A percentile compares a stretch with the other conserved stretches of the same genome.
Evolutionary conservation across 2,797 vertebrate species (phyloP).

Genomic region (Chelmon rostratus): DNA sequence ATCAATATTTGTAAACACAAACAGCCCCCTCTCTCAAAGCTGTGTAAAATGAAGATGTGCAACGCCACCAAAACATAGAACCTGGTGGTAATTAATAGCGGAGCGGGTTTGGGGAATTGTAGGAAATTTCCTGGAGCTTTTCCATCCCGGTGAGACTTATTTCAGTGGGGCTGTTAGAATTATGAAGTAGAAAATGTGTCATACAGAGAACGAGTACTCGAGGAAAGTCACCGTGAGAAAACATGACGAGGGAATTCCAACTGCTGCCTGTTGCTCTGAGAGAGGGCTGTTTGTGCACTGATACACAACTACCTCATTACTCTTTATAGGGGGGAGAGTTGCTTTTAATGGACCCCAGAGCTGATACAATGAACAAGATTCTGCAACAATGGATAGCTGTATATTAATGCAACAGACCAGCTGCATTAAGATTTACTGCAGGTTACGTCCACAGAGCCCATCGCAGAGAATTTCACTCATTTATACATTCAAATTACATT

Average conservation of each 20-base stretch:
- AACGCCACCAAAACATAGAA: conserved; percentile 27
- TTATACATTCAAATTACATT: background rate
- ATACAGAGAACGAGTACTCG: conserved; percentile 25
- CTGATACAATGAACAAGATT: conserved; percentile 42
- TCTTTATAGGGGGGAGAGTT: conserved; percentile 26
- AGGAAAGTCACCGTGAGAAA: conserved; percentile 12
- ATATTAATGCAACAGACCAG: conserved; percentile 31
- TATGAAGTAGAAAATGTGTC: conserved; percentile 27
- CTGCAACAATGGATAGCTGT: conserved; percentile 32
- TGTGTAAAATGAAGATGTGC: conserved; percentile 17
- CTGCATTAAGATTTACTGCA: conserved; percentile 32
- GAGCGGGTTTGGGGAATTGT: conserved; percentile 21
- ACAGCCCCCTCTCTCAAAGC: conserved; percentile 18
- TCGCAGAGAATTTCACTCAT: background rate
- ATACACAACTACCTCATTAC: conserved; percentile 1
- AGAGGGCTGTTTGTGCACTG: conserved; percentile 14
- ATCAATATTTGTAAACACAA: conserved; percentile 36
- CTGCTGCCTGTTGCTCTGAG: conserved; percentile 13
- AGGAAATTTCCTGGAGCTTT: conserved; percentile 44
- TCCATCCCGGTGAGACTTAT: conserved; percentile 32
- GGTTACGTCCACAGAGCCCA: background rate
- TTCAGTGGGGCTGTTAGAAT: conserved; percentile 31
- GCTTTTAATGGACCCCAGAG: conserved; percentile 38
- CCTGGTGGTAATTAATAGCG: conserved; percentile 19
- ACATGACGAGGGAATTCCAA: conserved; percentile 4